Base-by-base conservation (phyloP, 1,140 invertebrate genomes). In the Ceratitis capitata region DNA sequence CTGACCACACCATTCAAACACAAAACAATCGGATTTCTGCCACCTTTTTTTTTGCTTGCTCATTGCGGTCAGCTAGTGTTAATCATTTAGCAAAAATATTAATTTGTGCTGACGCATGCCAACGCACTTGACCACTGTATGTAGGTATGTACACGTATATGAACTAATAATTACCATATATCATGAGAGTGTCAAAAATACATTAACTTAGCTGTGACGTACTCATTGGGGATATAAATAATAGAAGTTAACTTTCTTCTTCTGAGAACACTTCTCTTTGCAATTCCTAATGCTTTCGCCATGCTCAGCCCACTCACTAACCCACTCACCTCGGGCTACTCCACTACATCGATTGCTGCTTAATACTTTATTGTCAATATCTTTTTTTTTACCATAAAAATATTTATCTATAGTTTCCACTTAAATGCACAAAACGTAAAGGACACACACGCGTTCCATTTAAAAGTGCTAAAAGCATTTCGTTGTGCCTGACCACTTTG, bases 321-420 rank as follows among this genome's bases (percentile, higher is more conserved):
- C 69, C 69, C 69, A 78, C 69, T 78, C 69, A 45, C 14, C 69
- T n/a, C 6, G 16, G 64, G 35, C 64, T 74, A 74, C 32, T 78
- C 42, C 39, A 78, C n/a, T 78, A 39, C 39, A 26, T 26, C 23
- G 69, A 78, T 78, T 78, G 14, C n/a, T 45, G 19, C 14, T 6
- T 32, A 32, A 39, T 53, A n/a, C n/a, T 51, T 51, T 82, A 23
- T 51, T 47, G 47, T 26, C 16, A 7, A 29, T 78, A 42, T n/a
- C n/a, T n/a, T n/a, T n/a, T n/a, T n/a, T n/a, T 49, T 16, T 19
- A 4, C 29, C 42, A 90, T 88, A 90, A 90, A 90, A 89, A 89
- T 88, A 90, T 78, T 90, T 90, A 90, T 90, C 89, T 90, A 90
- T 90, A 90, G 89, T 90, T 90, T 90, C 89, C 89, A 88, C 89